A percentile compares a stretch with the other conserved stretches of the same genome.
Conservation (phyloP, 2,888 invertebrate species). For the Frankliniella fusca region DNA sequence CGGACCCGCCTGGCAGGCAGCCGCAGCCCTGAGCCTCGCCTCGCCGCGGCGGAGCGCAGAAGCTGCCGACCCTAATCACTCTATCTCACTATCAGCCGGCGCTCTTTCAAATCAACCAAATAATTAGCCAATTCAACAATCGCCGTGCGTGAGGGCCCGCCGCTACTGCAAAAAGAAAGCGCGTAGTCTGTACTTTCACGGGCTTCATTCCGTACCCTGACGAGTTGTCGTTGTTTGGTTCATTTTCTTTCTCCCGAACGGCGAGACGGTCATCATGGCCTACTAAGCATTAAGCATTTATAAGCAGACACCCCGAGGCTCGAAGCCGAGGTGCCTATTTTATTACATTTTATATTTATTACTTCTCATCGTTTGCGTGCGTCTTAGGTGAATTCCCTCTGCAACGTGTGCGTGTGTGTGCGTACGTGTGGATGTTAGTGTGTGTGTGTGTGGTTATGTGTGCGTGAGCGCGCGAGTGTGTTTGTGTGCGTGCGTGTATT, state of each 20-base stretch:
- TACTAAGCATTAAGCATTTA: background rate
- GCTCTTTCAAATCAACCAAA: background rate
- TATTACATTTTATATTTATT: conserved; percentile 24
- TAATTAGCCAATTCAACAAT: background rate
- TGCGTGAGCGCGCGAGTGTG: too few relatives aligned
- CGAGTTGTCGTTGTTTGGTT: background rate
- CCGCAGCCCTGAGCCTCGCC: background rate
- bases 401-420: background rate
- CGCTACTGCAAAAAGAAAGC: background rate
- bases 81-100: background rate
- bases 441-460: background rate
- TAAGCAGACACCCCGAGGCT: conserved; percentile 9
- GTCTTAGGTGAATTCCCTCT: background rate
- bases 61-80: conserved; percentile 17
- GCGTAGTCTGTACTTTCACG: too few relatives aligned
- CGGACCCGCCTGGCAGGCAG: background rate
- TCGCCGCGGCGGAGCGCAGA: background rate
- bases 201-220: too few relatives aligned
- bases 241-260: background rate
- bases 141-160: background rate
- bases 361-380: background rate
- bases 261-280: background rate
- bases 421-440: background rate
- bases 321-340: conserved; percentile 22
- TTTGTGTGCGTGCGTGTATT: background rate